phyloP scores from a whole-genome alignment of 2,113 vertebrate species.

The Polypterus senegalus region DNA sequence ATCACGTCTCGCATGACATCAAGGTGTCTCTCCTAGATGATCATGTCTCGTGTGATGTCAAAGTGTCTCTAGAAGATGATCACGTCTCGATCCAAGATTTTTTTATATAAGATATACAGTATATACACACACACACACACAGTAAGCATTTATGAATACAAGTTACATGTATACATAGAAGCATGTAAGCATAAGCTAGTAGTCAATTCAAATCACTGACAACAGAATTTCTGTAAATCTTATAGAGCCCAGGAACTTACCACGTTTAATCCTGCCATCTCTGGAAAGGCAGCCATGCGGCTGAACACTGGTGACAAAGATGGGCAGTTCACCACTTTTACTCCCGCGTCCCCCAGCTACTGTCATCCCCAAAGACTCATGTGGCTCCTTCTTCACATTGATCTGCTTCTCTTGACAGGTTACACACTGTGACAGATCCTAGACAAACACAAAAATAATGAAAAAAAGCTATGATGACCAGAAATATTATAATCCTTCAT shows the following conservation, averaged over 20 bases:
- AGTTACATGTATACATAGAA: background rate
- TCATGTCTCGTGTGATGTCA: too few species aligned
- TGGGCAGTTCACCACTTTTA: constrained; percentile 90
- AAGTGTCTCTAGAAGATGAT: too few species aligned
- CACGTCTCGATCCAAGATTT: too few species aligned
- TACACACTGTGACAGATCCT: constrained; percentile 92
- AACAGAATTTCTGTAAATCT: constrained; percentile 1
- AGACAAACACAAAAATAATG: constrained; percentile 10
- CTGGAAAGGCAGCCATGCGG: constrained; percentile 87
- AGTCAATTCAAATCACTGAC: too few species aligned
- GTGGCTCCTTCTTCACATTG: constrained; percentile 87
- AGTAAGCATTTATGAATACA: too few species aligned
- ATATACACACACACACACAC: too few species aligned
- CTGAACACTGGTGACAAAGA: constrained; percentile 94
- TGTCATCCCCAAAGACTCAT: constrained; percentile 93
- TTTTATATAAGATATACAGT: too few species aligned
- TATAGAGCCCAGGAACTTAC: constrained; percentile 32
- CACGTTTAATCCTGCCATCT: constrained; percentile 88
- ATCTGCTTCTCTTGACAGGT: constrained; percentile 94
- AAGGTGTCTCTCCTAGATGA: too few species aligned
- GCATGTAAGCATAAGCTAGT: background rate
- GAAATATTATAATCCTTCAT: too few species aligned
- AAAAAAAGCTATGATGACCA: too few species aligned
- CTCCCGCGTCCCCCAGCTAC: constrained; percentile 91
- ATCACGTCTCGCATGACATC: too few species aligned